Conservation (phyloP, 1,140 invertebrate genomes). For the Zaprionus ghesquierei region DNA sequence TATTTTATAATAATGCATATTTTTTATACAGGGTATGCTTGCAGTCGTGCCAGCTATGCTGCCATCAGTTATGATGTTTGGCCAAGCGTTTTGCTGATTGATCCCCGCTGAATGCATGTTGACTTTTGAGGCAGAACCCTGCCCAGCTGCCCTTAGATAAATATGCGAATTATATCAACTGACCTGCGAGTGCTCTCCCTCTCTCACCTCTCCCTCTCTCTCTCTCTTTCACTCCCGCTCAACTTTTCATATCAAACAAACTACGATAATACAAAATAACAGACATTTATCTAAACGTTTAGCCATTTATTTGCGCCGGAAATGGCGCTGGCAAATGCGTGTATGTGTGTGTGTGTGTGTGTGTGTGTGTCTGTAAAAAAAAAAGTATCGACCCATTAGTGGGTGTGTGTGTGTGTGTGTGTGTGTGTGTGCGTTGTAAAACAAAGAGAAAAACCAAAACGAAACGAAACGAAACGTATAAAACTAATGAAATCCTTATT, state of each 20-base stretch:
- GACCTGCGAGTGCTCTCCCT: conserved; percentile 22
- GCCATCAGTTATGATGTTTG: conserved; percentile 9
- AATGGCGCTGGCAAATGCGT: conserved; percentile 2
- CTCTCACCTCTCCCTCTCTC: conserved; percentile 14
- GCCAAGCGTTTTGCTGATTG: conserved; percentile 19
- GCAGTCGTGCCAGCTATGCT: background rate
- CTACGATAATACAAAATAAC: conserved; percentile 75
- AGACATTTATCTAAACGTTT: conserved; percentile 71
- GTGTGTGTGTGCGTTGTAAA: conserved; percentile 14
- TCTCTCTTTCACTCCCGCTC: background rate
- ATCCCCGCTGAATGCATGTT: conserved; percentile 33
- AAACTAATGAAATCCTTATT: conserved; percentile 82
- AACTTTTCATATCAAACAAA: conserved; percentile 69
- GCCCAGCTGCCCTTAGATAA: conserved; percentile 2
- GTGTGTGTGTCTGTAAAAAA: conserved; percentile 12
- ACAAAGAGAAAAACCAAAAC: conserved; percentile 17
- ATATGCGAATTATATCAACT: conserved; percentile 33
- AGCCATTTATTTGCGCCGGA: conserved; percentile 65
- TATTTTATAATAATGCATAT: too few relatives aligned
- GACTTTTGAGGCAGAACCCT: background rate
- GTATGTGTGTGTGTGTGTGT: background rate
- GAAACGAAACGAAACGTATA: conserved; percentile 59
- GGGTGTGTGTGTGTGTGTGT: conserved; percentile 26
- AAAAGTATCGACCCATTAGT: conserved; percentile 57
- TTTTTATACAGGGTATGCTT: background rate